phyloP scores from a whole-genome alignment of 2,888 invertebrate genomes.

The Calameuta filiformis region DNA sequence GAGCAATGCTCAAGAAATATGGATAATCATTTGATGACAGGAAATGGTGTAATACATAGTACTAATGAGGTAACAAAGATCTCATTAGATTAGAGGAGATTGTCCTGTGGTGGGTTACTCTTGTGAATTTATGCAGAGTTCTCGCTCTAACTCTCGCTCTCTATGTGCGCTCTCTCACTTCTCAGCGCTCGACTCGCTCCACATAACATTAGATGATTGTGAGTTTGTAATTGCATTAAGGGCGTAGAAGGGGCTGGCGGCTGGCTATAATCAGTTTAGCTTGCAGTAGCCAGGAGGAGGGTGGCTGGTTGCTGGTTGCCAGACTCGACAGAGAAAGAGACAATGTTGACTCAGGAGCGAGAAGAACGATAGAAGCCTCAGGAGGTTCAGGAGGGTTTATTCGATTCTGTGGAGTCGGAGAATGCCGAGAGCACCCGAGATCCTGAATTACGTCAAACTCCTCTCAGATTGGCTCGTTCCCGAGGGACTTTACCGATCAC shows the following conservation, averaged over 20 bases:
- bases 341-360: not conserved
- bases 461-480: not conserved
- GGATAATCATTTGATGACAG: not conserved
- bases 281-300: slow-evolving; percentile 42
- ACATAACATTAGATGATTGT: slow-evolving; percentile 54
- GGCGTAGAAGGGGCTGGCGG: slow-evolving; percentile 38
- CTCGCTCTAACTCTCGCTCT: not conserved
- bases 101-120: not conserved
- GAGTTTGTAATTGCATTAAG: slow-evolving; percentile 54
- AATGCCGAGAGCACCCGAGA: not conserved
- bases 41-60: not conserved
- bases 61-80: not conserved
- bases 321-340: not conserved
- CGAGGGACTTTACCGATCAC: not conserved
- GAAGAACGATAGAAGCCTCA: not conserved
- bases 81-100: not conserved
- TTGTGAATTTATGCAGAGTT: not conserved
- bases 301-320: slow-evolving; percentile 39
- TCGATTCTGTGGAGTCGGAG: not conserved
- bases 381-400: not conserved
- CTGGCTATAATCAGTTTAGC: slow-evolving; percentile 52
- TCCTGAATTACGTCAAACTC: not conserved
- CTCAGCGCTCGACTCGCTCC: slow-evolving; percentile 13
- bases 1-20: not conserved
- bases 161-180: not conserved